Percentiles rank a stretch among this genome's conserved stretches.
Conservation (phyloP, 2,888 invertebrate species). For the Prosopocoilus inquinatus region DNA sequence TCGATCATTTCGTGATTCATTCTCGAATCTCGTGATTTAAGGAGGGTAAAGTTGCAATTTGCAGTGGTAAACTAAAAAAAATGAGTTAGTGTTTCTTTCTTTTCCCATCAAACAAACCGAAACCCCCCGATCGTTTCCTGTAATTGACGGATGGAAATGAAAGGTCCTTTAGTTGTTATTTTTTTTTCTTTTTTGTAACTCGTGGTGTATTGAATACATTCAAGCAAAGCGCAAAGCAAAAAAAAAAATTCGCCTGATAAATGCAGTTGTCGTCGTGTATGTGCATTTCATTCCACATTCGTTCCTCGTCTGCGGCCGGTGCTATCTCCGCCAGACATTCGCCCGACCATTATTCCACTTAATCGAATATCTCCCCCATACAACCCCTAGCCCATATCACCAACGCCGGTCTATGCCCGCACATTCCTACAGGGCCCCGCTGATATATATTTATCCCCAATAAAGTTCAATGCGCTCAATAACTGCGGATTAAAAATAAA, state of each 20-base stretch:
- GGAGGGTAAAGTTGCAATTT: too few relatives aligned
- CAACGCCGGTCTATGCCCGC: too few relatives aligned
- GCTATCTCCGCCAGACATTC: conserved; percentile 35
- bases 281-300: conserved; percentile 30
- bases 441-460: conserved; percentile 5
- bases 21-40: too few relatives aligned
- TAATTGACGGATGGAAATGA: too few relatives aligned
- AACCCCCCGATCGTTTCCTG: too few relatives aligned
- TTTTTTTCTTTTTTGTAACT: too few relatives aligned
- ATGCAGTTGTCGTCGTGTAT: conserved; percentile 23
- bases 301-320: conserved; percentile 16
- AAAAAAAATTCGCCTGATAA: conserved; percentile 25
- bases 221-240: conserved; percentile 10
- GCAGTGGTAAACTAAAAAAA: too few relatives aligned
- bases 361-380: conserved; percentile 33
- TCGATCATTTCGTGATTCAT: too few relatives aligned
- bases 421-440: conserved; percentile 1
- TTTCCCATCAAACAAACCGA: too few relatives aligned
- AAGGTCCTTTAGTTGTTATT: not conserved
- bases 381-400: conserved; percentile 10
- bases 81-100: too few relatives aligned
- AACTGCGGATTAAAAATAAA: not conserved
- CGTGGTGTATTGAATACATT: conserved; percentile 3
- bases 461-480: not conserved
- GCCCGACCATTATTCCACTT: conserved; percentile 37